Percentiles rank a stretch among this genome's conserved stretches.
Evolutionary conservation across 2,888 invertebrate genomes (phyloP).

Genomic region (Microctonus brassicae): DNA sequence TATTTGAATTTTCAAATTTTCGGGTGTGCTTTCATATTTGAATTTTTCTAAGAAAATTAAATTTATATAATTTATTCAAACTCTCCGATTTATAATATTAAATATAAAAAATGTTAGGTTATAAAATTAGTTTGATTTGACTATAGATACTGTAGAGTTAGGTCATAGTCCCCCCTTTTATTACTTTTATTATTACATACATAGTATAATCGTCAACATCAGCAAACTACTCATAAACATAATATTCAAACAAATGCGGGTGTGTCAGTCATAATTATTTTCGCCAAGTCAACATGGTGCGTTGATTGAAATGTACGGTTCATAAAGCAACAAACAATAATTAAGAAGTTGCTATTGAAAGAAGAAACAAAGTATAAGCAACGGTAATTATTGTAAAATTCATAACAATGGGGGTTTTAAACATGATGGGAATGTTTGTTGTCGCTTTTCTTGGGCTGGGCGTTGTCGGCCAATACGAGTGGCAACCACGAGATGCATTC

Average conservation of each 20-base stretch:
- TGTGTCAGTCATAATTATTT: neutral
- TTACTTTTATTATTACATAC: neutral
- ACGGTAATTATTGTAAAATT: neutral
- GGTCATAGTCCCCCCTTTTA: neutral
- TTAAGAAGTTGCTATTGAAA: neutral
- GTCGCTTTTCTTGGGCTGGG: constrained; percentile 70
- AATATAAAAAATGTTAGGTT: neutral
- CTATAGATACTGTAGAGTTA: neutral
- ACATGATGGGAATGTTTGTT: constrained; percentile 42
- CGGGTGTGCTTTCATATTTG: too few species aligned
- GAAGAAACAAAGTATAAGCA: neutral
- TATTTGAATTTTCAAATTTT: neutral
- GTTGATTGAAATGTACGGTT: neutral
- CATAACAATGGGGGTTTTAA: constrained; percentile 37
- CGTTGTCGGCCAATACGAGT: constrained; percentile 89
- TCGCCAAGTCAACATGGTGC: constrained; percentile 1
- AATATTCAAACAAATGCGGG: neutral
- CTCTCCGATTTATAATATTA: neutral
- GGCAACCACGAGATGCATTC: constrained; percentile 91
- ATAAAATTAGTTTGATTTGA: neutral
- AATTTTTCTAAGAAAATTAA: too few species aligned
- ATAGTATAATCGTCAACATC: neutral
- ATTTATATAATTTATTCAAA: too few species aligned
- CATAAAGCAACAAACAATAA: neutral
- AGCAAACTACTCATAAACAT: neutral